Percentiles rank a stretch among this genome's conserved stretches.
Conservation (phyloP, 1,140 invertebrate species). For the Pemphigus obesinymphae region DNA sequence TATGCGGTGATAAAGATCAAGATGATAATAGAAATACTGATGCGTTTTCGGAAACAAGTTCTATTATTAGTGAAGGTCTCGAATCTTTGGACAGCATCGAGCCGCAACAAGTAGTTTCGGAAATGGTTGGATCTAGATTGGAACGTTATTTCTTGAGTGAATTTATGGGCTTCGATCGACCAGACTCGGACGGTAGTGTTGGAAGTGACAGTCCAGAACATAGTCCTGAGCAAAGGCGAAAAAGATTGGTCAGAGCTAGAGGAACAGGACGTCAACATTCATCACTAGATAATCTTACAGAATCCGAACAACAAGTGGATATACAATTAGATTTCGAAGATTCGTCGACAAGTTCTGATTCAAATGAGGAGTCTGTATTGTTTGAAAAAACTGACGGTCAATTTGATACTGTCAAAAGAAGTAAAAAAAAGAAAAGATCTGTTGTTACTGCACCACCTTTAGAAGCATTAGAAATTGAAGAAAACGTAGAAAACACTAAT, state of each 20-base stretch:
- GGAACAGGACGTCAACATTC: constrained; percentile 75
- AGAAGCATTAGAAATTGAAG: constrained; percentile 49
- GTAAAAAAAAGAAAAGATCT: constrained; percentile 62
- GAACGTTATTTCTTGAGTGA: constrained; percentile 87
- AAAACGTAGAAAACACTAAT: constrained; percentile 51
- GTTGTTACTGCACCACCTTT: constrained; percentile 51
- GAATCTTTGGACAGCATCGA: constrained; percentile 62
- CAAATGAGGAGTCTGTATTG: constrained; percentile 62
- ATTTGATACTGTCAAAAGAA: constrained; percentile 77
- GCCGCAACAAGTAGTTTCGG: constrained; percentile 55
- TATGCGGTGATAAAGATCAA: constrained; percentile 64
- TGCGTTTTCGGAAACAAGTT: constrained; percentile 79
- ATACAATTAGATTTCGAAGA: constrained; percentile 61
- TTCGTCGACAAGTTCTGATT: constrained; percentile 70
- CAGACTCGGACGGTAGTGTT: constrained; percentile 76
- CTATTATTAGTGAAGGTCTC: constrained; percentile 75
- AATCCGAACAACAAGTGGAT: constrained; percentile 51
- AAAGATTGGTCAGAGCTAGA: constrained; percentile 69
- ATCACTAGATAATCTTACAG: constrained; percentile 67
- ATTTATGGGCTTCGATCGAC: constrained; percentile 72
- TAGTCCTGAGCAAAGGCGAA: constrained; percentile 77
- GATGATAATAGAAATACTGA: constrained; percentile 56
- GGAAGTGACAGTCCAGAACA: constrained; percentile 78
- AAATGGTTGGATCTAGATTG: constrained; percentile 74
- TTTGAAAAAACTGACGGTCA: constrained; percentile 66